Base-by-base conservation (phyloP, 2,888 invertebrate species). In the Papilio gigon region DNA sequence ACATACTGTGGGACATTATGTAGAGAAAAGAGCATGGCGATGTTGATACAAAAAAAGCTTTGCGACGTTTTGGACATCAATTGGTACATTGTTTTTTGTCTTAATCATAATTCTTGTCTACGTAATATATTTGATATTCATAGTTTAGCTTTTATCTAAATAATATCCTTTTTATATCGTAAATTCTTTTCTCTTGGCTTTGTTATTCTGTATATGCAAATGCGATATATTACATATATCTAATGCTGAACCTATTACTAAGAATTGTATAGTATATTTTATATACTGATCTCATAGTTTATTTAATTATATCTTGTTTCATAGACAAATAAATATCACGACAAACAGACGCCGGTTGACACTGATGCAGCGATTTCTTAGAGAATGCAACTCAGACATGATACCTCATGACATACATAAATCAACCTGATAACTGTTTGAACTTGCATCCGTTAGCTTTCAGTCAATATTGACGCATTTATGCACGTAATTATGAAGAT, bases 381-480 rank as follows among this genome's bases (percentile, higher is more conserved):
- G 67, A 67, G 56, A 42, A 56, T 44, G 40, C 22, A 44, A 53
- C 12, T 42, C 53, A 33, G 11, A 40, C 50, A 8, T 1, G 67
- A 62, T 62, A 62, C 56, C 56, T 62, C 44, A 44, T 1, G 30
- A n/a, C n/a, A n/a, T n/a, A n/a, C 62, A 67, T 67, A 68, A 68
- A 68, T 68, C 63, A 67, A 35, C 25, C 42, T 47, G 68, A 68
- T 68, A 68, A 68, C 68, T 68, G 37, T 68, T 68, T 68, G 68
- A 68, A 68, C 68, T 63, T 68, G 68, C 68, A 59, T 68, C 68
- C 68, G 68, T 35, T 62, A 40, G 60, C 53, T 33, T 61, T 62
- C 33, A 47, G 60, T 60, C 44, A 47, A 27, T 63, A 22, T 59
- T 68, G 37, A 44, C 30, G 62, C 12, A 12, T 58, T 56, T 56